Evolutionary conservation across 2,888 invertebrate genomes (phyloP), one percentile per base, ranked within the genome.

Genomic region (Cerceris ruficornis): DNA sequence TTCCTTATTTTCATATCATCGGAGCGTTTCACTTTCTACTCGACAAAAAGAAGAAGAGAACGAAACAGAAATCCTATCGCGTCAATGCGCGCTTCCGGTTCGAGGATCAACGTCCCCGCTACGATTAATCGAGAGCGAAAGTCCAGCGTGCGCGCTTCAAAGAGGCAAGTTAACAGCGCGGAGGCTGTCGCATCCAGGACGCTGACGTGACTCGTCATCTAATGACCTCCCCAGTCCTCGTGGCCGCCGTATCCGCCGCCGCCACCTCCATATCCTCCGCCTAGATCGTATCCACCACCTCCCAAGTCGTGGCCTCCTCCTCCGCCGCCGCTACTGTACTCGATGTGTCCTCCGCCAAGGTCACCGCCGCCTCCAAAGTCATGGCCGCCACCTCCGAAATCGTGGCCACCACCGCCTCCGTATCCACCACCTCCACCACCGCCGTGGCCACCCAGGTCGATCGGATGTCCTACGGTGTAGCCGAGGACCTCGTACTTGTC

Each of bases 401-500:
- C 85, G 65, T 75, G 75, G 7, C 86, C 86, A 17, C 82, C 85
- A 9, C 85, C 88, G 0, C 82, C n/a, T n/a, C n/a, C n/a, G n/a
- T n/a, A n/a, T n/a, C n/a, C n/a, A n/a, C n/a, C 80, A 6, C 77
- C 82, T 2, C 84, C 87, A 13, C 86, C 85, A 14, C 90, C 90
- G 39, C 90, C 91, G 39, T 92, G 88, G 85, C 93, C 93, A 28
- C 94, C 94, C 49, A 87, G 54, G 14, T 89, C 87, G 15, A 90
- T 87, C 0, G 91, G 95, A 1, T 95, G 95, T 70, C 95, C 94
- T 0, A 95, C 95, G 54, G 95, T 95, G 88, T 95, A 95, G 6
- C 95, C 95, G 6, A 95, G 93, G 0, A 95, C 95, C 88, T 95
- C 95, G 91, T 95, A 95, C 87, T 95, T 94, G 88, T 95, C 95